Percentiles rank a stretch among this genome's conserved stretches.
These are phyloP conservation scores for Oncorhynchus tshawytscha DNA, from an alignment of 2,113 vertebrate species.

Conservation along the genomic window DNA sequence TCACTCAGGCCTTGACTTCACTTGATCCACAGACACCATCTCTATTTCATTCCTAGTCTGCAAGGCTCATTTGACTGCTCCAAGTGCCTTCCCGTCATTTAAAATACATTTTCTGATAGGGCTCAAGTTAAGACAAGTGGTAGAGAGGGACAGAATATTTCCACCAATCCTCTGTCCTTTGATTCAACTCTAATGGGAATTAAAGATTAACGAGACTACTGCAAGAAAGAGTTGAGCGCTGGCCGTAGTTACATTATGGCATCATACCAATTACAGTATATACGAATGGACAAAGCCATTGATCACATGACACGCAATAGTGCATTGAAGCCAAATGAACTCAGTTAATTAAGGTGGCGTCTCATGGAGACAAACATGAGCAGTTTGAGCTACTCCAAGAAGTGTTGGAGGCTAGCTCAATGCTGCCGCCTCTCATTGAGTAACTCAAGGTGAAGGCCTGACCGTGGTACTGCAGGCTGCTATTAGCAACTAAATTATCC, in stretches of 20 bases:
- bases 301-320: too few species aligned
- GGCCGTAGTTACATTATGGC: conserved; percentile 12
- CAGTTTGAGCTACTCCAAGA: too few species aligned
- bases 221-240: conserved; percentile 14
- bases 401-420: too few species aligned
- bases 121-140: conserved; percentile 37
- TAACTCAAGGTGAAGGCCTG: too few species aligned
- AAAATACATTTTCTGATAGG: conserved; percentile 56
- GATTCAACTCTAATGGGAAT: conserved; percentile 41
- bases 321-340: too few species aligned
- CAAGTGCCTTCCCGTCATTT: conserved; percentile 51
- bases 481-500: too few species aligned
- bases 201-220: conserved; percentile 37
- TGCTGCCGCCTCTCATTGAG: too few species aligned
- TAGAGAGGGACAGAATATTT: conserved; percentile 33
- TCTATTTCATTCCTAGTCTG: conserved; percentile 55
- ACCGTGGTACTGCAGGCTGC: too few species aligned
- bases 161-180: conserved; percentile 32
- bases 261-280: not conserved
- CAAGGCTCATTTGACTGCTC: conserved; percentile 44
- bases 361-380: too few species aligned
- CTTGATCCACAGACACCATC: conserved; percentile 66
- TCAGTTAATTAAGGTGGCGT: too few species aligned
- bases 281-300: too few species aligned
- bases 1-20: conserved; percentile 65